These are phyloP conservation scores for Lepidurus couesii DNA, from an alignment of 1,140 invertebrate species.

Conservation along the genomic window DNA sequence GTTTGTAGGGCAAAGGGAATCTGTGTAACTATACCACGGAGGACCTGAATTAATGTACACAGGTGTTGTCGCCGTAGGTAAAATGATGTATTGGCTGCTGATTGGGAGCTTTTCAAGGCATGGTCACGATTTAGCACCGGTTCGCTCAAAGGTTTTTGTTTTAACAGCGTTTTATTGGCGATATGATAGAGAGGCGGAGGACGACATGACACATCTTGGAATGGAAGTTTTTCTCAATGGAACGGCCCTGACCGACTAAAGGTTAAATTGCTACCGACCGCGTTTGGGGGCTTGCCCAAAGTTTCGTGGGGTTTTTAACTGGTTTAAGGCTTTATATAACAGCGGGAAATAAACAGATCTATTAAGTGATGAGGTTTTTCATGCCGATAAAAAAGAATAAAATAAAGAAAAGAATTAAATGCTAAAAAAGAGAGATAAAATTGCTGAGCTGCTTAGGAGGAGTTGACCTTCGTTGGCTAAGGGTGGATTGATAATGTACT, in stretches of 20 bases:
- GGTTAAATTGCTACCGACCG: background rate
- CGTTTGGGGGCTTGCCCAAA: background rate
- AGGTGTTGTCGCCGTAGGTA: background rate
- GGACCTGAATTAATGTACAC: background rate
- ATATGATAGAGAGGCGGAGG: background rate
- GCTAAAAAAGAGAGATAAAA: too few species aligned
- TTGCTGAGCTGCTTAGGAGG: too few species aligned
- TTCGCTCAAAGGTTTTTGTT: background rate
- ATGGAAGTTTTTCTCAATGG: background rate
- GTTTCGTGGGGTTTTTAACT: background rate
- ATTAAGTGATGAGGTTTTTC: too few species aligned
- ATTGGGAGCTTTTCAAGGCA: background rate
- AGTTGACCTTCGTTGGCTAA: too few species aligned
- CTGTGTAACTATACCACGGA: background rate
- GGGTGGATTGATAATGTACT: too few species aligned
- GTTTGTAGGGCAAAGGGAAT: too few species aligned
- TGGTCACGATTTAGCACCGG: constrained; percentile 13
- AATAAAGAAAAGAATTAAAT: too few species aligned
- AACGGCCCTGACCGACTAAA: constrained; percentile 15
- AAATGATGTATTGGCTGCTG: background rate
- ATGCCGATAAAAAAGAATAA: too few species aligned
- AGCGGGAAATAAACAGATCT: too few species aligned
- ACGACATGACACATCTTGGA: background rate
- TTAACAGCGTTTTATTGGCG: background rate
- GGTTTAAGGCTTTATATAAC: too few species aligned